Conservation (phyloP, 2,113 vertebrate species). For the Falcunculus frontatus region DNA sequence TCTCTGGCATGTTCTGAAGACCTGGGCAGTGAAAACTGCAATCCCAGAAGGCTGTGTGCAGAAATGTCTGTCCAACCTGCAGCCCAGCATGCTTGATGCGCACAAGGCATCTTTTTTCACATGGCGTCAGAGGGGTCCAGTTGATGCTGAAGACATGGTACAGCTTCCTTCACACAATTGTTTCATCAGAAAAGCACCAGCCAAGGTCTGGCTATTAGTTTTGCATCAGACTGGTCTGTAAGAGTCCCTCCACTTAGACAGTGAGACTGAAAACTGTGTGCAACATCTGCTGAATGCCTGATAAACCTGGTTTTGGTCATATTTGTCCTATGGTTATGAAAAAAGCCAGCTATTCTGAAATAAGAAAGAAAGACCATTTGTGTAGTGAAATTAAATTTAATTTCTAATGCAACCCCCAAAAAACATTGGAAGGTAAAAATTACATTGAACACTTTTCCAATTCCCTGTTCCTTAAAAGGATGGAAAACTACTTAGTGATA, state of each 20-base stretch:
- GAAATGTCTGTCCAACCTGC: not conserved
- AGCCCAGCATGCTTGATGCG: not conserved
- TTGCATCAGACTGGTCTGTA: not conserved
- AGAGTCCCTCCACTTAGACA: not conserved
- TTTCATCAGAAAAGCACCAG: not conserved
- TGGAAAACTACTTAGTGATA: not conserved
- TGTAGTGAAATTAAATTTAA: not conserved
- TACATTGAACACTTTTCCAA: not conserved
- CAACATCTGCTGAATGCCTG: not conserved
- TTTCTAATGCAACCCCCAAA: not conserved
- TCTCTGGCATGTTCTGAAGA: not conserved
- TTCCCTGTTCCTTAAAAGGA: not conserved
- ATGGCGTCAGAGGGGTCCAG: not conserved
- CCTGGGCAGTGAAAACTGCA: not conserved
- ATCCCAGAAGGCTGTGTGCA: not conserved
- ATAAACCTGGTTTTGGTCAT: not conserved
- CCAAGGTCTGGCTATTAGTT: not conserved
- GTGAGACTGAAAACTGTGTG: not conserved
- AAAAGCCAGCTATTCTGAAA: not conserved
- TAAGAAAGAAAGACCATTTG: not conserved
- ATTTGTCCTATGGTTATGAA: accelerated
- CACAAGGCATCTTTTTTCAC: not conserved
- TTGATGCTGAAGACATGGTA: not conserved
- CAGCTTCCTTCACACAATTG: not conserved
- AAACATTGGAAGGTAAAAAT: not conserved